These are phyloP conservation scores for Macheiramphus alcinus DNA, from an alignment of 2,113 vertebrate genomes.

Conservation along the genomic window DNA sequence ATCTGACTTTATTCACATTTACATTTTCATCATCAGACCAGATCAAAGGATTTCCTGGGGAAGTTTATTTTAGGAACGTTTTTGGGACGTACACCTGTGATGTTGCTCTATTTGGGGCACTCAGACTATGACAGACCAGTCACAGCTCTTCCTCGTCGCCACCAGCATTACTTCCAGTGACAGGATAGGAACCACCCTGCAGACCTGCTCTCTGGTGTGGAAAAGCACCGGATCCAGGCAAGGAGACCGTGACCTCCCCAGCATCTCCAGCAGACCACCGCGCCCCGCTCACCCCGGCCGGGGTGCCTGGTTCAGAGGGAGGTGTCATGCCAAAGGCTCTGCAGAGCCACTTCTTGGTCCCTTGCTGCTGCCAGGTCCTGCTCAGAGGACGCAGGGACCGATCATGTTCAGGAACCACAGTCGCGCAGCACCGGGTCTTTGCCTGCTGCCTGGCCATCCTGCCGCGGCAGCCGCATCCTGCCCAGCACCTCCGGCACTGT, in stretches of 20 bases:
- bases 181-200: not conserved
- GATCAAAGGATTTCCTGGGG: not conserved
- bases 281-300: rapidly evolving
- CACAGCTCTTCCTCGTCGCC: not conserved
- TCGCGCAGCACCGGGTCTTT: rapidly evolving
- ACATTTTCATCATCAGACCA: rapidly evolving
- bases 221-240: rapidly evolving
- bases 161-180: not conserved
- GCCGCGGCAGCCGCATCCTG: rapidly evolving
- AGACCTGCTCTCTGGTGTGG: not conserved
- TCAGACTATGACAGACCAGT: not conserved
- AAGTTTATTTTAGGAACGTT: not conserved
- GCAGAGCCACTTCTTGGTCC: not conserved
- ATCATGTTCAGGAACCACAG: not conserved
- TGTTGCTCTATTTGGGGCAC: not conserved
- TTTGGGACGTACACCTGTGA: not conserved
- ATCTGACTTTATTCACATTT: not conserved
- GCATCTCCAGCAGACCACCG: not conserved
- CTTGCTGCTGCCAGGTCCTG: not conserved
- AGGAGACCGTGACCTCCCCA: not conserved
- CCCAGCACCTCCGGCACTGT: not conserved
- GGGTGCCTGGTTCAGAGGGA: not conserved
- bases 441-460: rapidly evolving
- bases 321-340: not conserved
- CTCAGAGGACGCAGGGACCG: not conserved